Percentiles rank a stretch among this genome's conserved stretches.
Evolutionary conservation across 2,888 invertebrate species (phyloP).

Genomic region (Deroplatys truncata): DNA sequence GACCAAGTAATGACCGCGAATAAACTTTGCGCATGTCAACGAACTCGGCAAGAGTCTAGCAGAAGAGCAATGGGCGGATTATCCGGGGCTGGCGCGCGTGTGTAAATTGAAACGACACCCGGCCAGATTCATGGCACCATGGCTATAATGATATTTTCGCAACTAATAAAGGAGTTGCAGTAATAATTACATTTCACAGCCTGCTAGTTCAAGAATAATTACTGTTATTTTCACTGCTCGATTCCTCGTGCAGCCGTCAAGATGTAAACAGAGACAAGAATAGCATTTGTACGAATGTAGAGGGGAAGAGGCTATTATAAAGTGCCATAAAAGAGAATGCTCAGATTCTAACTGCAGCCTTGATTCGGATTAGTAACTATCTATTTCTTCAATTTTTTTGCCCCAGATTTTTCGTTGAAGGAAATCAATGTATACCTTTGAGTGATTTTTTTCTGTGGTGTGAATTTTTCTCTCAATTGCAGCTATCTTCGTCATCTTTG

Average conservation of each 20-base stretch:
- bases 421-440: too few species aligned
- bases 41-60: neutral
- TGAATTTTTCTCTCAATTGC: too few species aligned
- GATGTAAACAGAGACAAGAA: neutral
- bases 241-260: neutral
- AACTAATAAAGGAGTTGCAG: neutral
- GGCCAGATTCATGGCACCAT: neutral
- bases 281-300: neutral
- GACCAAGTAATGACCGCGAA: neutral
- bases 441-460: too few species aligned
- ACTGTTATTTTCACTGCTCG: neutral
- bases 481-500: too few species aligned
- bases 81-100: neutral
- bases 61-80: neutral
- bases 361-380: neutral
- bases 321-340: neutral
- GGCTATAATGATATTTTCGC: neutral
- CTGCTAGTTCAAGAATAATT: neutral
- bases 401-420: too few species aligned
- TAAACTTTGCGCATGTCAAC: neutral
- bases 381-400: neutral
- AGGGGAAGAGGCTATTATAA: neutral
- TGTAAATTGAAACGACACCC: neutral
- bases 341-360: neutral
- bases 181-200: neutral